Evolutionary conservation across 64 coral and sea anemone genomes (phyloP), one percentile per base, ranked within the genome.

Genomic region (Dendrophyllia cribrosa): DNA sequence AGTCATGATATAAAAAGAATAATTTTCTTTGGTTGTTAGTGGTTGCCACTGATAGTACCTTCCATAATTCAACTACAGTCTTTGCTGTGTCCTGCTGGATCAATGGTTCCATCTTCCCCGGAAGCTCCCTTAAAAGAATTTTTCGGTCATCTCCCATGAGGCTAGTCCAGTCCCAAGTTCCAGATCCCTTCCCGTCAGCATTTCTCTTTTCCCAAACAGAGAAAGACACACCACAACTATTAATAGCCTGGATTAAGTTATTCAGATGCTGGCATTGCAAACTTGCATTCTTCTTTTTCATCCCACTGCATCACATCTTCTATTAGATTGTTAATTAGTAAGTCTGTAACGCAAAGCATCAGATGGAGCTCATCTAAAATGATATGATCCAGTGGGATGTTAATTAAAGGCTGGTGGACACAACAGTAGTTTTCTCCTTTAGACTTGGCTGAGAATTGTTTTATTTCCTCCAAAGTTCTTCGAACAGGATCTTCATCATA

Each of bases 191-290:
- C 8, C 89, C 94, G 76, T 92, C 84, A 88, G 76, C 89, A 96
- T 96, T 88, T 49, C 66, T 76, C 26, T 96, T 96, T 70, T 84
- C 95, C 95, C 90, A 93, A 16, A 93, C 74, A 83, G n/a, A 53
- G 21, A 96, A 96, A 15, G 89, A 81, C 2, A 88, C 70, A 19
- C 89, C 93, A 91, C 93, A 95, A 7, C 86, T 92, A n/a, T 90
- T 89, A 15, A 93, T 93, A 49, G 88, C 24, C 48, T 89, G 17
- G 45, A 70, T 19, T 5, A 89, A 75, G 15, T 76, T 86, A 2
- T 59, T 51, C 0, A 96, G 75, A 24, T 88, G 85, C 2, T 59
- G 16, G 4, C 83, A 44, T 47, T 14, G 70, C 15, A 45, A 5
- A 26, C 44, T 25, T 25, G 69, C 79, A 55, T 88, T 49, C 25